Evolutionary conservation across 2,888 invertebrate genomes (phyloP).

Genomic region (Acrobasis suavella): DNA sequence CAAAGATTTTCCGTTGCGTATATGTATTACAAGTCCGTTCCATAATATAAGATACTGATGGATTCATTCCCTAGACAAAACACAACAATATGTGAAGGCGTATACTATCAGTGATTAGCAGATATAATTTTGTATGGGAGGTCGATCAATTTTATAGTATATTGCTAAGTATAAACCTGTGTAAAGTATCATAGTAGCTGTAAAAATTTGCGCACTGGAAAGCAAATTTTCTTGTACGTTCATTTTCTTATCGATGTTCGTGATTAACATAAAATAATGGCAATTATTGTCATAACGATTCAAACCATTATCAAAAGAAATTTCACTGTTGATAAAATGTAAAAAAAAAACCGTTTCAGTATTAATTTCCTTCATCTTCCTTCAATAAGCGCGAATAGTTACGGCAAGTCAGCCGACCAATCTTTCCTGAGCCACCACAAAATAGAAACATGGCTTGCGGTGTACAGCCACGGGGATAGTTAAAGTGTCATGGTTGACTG

Average conservation of each 20-base stretch:
- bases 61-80: too few species aligned
- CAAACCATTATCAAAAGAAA: constrained; percentile 6
- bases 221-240: constrained; percentile 16
- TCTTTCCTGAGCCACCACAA: constrained; percentile 25
- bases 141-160: too few species aligned
- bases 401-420: constrained; percentile 28
- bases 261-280: constrained; percentile 18
- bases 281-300: constrained; percentile 8
- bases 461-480: constrained; percentile 13
- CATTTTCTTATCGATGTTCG: constrained; percentile 10
- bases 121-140: too few species aligned
- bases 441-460: constrained; percentile 21
- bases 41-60: too few species aligned
- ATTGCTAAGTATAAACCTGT: too few species aligned
- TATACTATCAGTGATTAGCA: too few species aligned
- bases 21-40: too few species aligned
- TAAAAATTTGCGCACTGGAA: not conserved
- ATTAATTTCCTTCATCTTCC: constrained; percentile 33
- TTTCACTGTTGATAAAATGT: constrained; percentile 4
- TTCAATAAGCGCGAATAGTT: constrained; percentile 32
- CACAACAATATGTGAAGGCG: too few species aligned
- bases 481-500: constrained; percentile 23
- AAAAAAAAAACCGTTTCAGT: constrained; percentile 26
- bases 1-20: too few species aligned
- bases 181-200: too few species aligned